Evolutionary conservation across 2,113 vertebrate species (phyloP).

Genomic region (Cheilinus undulatus): DNA sequence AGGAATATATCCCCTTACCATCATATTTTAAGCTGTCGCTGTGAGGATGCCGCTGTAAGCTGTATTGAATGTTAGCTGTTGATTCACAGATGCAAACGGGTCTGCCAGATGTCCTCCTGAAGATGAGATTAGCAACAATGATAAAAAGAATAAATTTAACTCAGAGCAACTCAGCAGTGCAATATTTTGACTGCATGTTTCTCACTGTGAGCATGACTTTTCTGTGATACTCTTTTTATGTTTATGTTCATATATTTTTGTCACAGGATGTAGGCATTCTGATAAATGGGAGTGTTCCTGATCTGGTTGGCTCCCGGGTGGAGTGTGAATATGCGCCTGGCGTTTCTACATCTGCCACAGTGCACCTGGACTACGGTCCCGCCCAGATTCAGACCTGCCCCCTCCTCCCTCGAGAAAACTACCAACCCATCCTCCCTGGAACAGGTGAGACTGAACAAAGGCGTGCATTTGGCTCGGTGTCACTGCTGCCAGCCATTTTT

Average conservation of each 20-base stretch:
- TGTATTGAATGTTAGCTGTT: no score
- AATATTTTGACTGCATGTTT: no score
- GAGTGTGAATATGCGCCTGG: conserved; percentile 90
- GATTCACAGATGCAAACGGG: no score
- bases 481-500: background rate
- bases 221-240: no score
- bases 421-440: conserved; percentile 83
- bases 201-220: no score
- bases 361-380: conserved; percentile 84
- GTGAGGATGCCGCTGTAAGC: no score
- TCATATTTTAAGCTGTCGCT: no score
- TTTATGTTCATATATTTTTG: conserved; percentile 24
- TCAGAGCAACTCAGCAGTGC: no score
- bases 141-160: no score
- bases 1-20: no score
- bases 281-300: conserved; percentile 93
- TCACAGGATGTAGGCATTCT: conserved; percentile 91
- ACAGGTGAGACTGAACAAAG: conserved; percentile 83
- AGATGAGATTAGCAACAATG: no score
- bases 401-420: conserved; percentile 86
- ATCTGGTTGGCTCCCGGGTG: conserved; percentile 89
- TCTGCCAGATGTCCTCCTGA: no score
- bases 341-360: conserved; percentile 85
- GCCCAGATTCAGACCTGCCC: conserved; percentile 92
- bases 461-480: conserved; percentile 20